These are phyloP conservation scores for Aromia moschata DNA, from an alignment of 2,888 invertebrate species.

Conservation along the genomic window DNA sequence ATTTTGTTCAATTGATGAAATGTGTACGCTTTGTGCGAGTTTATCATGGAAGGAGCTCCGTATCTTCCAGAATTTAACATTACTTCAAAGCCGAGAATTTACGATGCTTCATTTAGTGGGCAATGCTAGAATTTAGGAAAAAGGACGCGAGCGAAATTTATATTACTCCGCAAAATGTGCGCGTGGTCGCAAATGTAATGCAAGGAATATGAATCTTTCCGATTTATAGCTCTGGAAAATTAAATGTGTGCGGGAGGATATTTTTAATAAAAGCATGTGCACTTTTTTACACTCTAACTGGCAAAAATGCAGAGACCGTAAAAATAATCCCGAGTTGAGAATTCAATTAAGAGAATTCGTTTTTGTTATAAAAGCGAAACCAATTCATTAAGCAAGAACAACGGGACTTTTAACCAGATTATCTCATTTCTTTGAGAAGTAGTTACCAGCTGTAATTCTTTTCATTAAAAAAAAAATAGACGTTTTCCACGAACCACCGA, in stretches of 20 bases:
- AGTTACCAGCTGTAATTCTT: too few relatives aligned
- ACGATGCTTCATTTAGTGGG: background rate
- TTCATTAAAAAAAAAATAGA: too few relatives aligned
- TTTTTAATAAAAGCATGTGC: background rate
- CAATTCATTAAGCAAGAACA: too few relatives aligned
- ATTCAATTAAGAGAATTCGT: too few relatives aligned
- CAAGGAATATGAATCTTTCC: background rate
- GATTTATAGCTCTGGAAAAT: background rate
- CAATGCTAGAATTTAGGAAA: background rate
- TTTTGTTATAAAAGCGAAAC: too few relatives aligned
- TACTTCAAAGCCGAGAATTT: background rate
- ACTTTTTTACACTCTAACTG: too few relatives aligned
- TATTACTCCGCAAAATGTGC: background rate
- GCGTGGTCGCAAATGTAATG: background rate
- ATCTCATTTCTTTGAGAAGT: too few relatives aligned
- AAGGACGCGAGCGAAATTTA: background rate
- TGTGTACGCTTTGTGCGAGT: constrained; percentile 19
- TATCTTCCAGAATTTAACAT: background rate
- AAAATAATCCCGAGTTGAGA: too few relatives aligned
- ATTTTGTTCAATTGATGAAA: constrained; percentile 26
- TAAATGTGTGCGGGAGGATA: background rate
- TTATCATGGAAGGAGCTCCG: constrained; percentile 3
- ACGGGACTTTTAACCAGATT: too few relatives aligned
- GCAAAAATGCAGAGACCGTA: too few relatives aligned
- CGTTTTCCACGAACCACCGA: too few relatives aligned